phyloP scores from a whole-genome alignment of 2,113 vertebrate genomes.

The Nycticorax nycticorax region DNA sequence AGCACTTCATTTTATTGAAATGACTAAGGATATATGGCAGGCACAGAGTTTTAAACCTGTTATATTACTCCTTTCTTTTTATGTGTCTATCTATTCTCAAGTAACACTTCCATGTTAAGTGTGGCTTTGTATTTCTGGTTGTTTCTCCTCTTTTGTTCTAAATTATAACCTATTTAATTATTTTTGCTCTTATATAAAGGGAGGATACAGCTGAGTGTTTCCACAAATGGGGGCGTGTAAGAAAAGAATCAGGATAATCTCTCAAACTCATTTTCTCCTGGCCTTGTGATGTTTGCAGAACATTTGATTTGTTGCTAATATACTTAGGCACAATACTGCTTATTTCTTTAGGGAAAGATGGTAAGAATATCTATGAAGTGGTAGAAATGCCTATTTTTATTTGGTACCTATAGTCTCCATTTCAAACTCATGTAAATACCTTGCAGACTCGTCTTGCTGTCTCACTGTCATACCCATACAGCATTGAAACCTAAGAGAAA shows the following conservation, averaged over 20 bases:
- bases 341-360: background rate
- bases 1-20: background rate
- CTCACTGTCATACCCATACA: background rate
- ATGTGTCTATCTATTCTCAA: background rate
- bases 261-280: slow-evolving; percentile 16
- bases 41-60: background rate
- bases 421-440: background rate
- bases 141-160: slow-evolving; percentile 32
- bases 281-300: background rate
- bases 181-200: slow-evolving; percentile 36
- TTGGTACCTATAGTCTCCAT: background rate
- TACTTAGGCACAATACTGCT: background rate
- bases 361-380: background rate
- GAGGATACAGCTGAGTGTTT: slow-evolving; percentile 26
- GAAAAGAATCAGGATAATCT: background rate
- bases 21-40: background rate
- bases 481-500: background rate
- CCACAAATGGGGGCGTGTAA: background rate
- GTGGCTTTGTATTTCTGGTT: background rate
- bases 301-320: background rate
- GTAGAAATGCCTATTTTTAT: background rate
- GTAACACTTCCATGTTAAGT: slow-evolving; percentile 3
- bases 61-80: background rate
- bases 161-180: slow-evolving; percentile 41
- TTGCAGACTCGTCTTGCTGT: background rate